Percentiles rank a stretch among this genome's conserved stretches.
Evolutionary conservation across 1,140 invertebrate genomes (phyloP).

Genomic region (Solenopsis fugax): DNA sequence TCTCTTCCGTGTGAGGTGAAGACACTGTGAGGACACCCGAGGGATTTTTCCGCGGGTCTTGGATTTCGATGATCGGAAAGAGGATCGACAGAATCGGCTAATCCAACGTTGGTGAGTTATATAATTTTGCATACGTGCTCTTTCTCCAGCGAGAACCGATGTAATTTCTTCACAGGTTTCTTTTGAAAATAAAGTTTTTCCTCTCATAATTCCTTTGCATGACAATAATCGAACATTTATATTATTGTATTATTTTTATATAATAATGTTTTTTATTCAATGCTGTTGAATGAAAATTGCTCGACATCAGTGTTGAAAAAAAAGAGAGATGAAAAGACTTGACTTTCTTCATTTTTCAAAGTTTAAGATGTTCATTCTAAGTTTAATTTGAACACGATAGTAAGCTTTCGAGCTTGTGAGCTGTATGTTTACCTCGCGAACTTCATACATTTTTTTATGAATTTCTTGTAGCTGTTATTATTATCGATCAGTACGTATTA

Average conservation of each 20-base stretch:
- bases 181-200: conserved; percentile 2
- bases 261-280: conserved; percentile 11
- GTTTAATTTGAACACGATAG: not conserved
- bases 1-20: conserved; percentile 31
- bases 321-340: not conserved
- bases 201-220: conserved; percentile 12
- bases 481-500: not conserved
- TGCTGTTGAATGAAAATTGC: not conserved
- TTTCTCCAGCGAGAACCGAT: conserved; percentile 15
- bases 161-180: conserved; percentile 27
- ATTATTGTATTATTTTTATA: not conserved
- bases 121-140: not conserved
- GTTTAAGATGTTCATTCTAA: not conserved
- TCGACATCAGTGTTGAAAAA: conserved; percentile 9
- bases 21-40: conserved; percentile 20
- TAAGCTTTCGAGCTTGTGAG: not conserved
- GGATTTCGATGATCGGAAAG: conserved; percentile 40
- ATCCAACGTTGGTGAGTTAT: conserved; percentile 77
- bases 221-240: conserved; percentile 1
- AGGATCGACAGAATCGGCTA: conserved; percentile 29
- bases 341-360: not conserved
- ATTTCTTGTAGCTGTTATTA: not conserved
- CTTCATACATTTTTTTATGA: not conserved
- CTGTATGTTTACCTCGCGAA: not conserved
- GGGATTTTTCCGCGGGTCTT: not conserved